Evolutionary conservation across 2,113 vertebrate species (phyloP).

Genomic region (Pangasianodon hypophthalmus): DNA sequence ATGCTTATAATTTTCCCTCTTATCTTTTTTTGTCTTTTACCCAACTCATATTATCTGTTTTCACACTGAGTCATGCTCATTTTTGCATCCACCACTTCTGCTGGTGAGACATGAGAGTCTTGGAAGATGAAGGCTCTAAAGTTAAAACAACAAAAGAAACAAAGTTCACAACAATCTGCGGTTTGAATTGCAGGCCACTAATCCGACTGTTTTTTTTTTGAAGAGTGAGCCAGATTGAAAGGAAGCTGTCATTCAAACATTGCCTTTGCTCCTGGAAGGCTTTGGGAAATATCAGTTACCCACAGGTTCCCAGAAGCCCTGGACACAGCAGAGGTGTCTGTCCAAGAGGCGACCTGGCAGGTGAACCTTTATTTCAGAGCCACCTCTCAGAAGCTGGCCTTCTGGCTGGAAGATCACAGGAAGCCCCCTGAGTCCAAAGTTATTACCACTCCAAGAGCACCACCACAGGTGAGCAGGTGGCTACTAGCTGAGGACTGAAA

Average conservation of each 20-base stretch:
- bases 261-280: conserved; percentile 38
- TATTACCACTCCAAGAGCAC: conserved; percentile 57
- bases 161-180: conserved; percentile 36
- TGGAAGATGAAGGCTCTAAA: conserved; percentile 29
- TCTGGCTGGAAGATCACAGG: conserved; percentile 60
- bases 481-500: conserved; percentile 55
- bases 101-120: conserved; percentile 48
- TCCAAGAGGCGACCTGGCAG: conserved; percentile 44
- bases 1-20: conserved; percentile 50
- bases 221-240: conserved; percentile 30
- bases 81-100: conserved; percentile 37
- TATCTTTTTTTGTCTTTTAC: conserved; percentile 39
- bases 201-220: conserved; percentile 41
- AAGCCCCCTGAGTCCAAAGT: conserved; percentile 59
- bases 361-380: conserved; percentile 53
- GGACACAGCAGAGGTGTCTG: conserved; percentile 42
- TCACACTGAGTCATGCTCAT: conserved; percentile 52
- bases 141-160: conserved; percentile 22
- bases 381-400: conserved; percentile 43
- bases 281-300: conserved; percentile 52
- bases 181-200: conserved; percentile 40
- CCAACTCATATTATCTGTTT: conserved; percentile 41
- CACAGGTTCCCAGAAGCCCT: conserved; percentile 45
- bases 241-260: conserved; percentile 50
- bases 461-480: conserved; percentile 56